Evolutionary conservation across 1,140 invertebrate genomes (phyloP), one percentile per base, ranked within the genome.

Genomic region (Drosophila ficusphila): DNA sequence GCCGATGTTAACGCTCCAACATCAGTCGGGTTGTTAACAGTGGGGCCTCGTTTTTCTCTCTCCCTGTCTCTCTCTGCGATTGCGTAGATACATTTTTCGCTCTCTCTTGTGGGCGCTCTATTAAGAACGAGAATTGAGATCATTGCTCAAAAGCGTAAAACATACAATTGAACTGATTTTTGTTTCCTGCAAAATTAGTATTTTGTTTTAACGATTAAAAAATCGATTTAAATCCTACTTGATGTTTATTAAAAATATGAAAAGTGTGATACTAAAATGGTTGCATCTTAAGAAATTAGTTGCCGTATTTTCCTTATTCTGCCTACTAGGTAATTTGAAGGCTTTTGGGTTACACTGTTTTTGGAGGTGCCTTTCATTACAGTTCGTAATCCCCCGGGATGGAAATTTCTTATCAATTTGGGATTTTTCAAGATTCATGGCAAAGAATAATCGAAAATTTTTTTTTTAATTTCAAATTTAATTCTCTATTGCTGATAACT

Each of bases 1-100:
- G 51, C 38, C 29, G 62, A 60, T 82, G 78, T 82, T 77, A 74
- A 47, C 36, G 19, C 5, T 14, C 25, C 36, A 46, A 68, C 47
- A 68, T 8, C 33, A 14, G 33, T 12, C 33, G 33, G 4, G 14
- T 31, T 19, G 54, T 18, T 62, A 79, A 81, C 76, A 78, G 51
- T 36, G 73, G 36, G 19, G 18, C 7, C 25, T 56, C 39, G 42
- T 19, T 23, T 14, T 39, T 18, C 11, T 12, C 48, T 12, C 47
- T 54, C 47, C 11, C 47, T 38, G 27, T 27, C 51, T 64, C 49
- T 46, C 49, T 46, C 3, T 47, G 60, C 21, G 27, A 21, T 7
- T 64, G 60, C 56, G 56, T 39, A 5, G 25, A 6, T 23, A 16
- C 11, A 11, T 12, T 8, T 23, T 4, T 9, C 9, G 21, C 47